Evolutionary conservation across 2,888 invertebrate genomes (phyloP).

Genomic region (Sinelater perroti): DNA sequence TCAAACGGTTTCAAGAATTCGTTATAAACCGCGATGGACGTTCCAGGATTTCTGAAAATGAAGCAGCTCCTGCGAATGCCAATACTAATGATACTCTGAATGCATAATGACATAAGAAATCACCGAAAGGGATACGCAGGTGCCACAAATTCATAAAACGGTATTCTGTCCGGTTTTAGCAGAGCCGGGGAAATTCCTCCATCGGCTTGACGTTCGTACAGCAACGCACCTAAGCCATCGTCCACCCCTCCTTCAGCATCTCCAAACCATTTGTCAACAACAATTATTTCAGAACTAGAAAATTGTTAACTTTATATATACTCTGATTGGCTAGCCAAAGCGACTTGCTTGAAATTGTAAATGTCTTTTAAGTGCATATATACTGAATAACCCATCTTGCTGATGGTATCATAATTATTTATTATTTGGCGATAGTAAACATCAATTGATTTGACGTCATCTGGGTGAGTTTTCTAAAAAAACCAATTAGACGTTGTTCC

Average conservation of each 20-base stretch:
- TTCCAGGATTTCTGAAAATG: slow-evolving; percentile 51
- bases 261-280: slow-evolving; percentile 47
- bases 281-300: slow-evolving; percentile 2
- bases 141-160: slow-evolving; percentile 44
- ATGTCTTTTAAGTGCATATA: slow-evolving; percentile 40
- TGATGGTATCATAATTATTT: slow-evolving; percentile 18
- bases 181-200: slow-evolving; percentile 40
- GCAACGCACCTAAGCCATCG: slow-evolving; percentile 47
- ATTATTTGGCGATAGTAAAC: slow-evolving; percentile 1
- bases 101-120: not conserved
- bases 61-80: slow-evolving; percentile 48
- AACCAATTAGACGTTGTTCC: not conserved
- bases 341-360: slow-evolving; percentile 49
- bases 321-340: not conserved
- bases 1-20: slow-evolving; percentile 63
- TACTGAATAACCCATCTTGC: slow-evolving; percentile 20
- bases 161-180: slow-evolving; percentile 22
- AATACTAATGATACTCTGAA: too few species aligned
- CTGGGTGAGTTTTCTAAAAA: slow-evolving; percentile 34
- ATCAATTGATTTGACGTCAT: slow-evolving; percentile 31
- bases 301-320: not conserved
- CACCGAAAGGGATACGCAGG: slow-evolving; percentile 51
- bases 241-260: slow-evolving; percentile 47
- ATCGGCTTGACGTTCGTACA: slow-evolving; percentile 48
- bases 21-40: slow-evolving; percentile 49